A percentile compares a stretch with the other conserved stretches of the same genome.
These are phyloP conservation scores for Cochlearius cochlearius DNA, from an alignment of 2,113 vertebrate genomes.

Conservation along the genomic window DNA sequence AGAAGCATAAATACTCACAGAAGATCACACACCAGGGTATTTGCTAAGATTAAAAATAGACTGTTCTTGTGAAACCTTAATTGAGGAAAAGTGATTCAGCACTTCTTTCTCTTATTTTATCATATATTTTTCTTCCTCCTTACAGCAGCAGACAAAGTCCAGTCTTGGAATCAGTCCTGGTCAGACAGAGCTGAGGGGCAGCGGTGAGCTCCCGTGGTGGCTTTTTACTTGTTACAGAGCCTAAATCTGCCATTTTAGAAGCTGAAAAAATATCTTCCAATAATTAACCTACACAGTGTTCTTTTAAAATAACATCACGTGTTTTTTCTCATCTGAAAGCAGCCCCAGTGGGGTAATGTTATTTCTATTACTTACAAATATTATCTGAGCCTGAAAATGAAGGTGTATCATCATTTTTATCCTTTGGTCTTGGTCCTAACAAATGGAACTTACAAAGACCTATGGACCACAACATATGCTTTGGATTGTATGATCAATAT, in stretches of 20 bases:
- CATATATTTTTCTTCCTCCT: not conserved
- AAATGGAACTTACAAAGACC: not conserved
- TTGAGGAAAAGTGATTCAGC: not conserved
- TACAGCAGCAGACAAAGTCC: not conserved
- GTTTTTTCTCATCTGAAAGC: not conserved
- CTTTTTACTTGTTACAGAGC: not conserved
- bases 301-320: not conserved
- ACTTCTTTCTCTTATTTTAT: not conserved
- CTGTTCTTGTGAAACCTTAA: not conserved
- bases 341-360: not conserved
- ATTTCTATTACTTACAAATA: not conserved
- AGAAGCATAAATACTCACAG: constrained; percentile 1
- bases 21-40: not conserved
- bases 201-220: not conserved
- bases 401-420: not conserved
- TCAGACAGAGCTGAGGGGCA: not conserved
- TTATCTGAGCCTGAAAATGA: not conserved
- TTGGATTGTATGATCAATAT: not conserved
- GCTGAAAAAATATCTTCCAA: not conserved
- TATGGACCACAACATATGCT: not conserved
- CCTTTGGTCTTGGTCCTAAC: not conserved
- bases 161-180: not conserved
- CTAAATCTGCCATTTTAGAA: not conserved
- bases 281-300: not conserved
- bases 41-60: constrained; percentile 17